Conservation (phyloP, 2,113 vertebrate species). For the Nannospalax galili region DNA sequence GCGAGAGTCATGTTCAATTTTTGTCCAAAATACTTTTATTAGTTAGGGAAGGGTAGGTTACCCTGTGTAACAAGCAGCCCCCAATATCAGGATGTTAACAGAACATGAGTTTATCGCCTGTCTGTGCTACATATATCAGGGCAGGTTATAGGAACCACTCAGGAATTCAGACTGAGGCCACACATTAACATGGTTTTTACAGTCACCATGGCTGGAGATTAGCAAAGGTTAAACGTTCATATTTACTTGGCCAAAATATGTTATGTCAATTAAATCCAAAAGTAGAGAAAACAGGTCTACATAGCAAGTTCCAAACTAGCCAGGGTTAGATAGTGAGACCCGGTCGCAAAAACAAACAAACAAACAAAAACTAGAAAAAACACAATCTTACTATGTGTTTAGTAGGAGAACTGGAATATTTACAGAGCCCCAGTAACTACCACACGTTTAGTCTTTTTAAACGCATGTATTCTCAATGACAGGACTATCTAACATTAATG, state of each 20-base stretch:
- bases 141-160: background rate
- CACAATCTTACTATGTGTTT: background rate
- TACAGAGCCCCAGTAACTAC: background rate
- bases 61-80: background rate
- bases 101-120: background rate
- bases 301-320: background rate
- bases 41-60: background rate
- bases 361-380: background rate
- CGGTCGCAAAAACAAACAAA: too few species aligned
- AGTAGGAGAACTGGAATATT: background rate
- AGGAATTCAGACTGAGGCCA: background rate
- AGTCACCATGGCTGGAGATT: background rate
- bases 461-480: background rate
- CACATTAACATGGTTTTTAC: background rate
- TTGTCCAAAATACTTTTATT: background rate
- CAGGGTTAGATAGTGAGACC: background rate
- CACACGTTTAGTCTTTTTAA: background rate
- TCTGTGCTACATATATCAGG: too few species aligned
- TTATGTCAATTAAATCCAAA: background rate
- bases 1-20: background rate
- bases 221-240: background rate
- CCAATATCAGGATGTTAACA: background rate
- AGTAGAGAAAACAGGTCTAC: background rate
- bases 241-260: background rate
- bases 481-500: background rate